Evolutionary conservation across 35 echinoderm and acorn worm species (phyloP).

Genomic region (Apostichopus japonicus): DNA sequence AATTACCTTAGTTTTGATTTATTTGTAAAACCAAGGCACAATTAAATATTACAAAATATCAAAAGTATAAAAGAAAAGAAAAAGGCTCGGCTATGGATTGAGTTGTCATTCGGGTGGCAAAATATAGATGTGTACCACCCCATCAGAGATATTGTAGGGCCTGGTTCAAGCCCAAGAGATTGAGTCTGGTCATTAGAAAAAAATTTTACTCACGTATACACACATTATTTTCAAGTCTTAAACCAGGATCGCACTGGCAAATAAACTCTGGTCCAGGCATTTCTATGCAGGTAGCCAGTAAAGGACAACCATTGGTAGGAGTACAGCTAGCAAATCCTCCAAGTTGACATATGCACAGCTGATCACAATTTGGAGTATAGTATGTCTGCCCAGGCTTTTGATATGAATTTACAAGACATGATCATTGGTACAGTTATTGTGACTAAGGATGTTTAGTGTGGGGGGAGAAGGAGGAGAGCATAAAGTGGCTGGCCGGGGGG

Average conservation of each 20-base stretch:
- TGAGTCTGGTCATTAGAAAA: too few relatives aligned
- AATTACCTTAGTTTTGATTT: too few relatives aligned
- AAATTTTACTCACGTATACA: constrained; percentile 11
- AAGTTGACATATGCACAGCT: constrained; percentile 13
- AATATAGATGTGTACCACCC: too few relatives aligned
- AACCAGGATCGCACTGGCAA: constrained; percentile 14
- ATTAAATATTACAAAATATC: too few relatives aligned
- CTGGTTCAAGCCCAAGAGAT: too few relatives aligned
- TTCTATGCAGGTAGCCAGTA: constrained; percentile 1
- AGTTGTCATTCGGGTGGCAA: too few relatives aligned
- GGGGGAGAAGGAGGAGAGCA: not conserved
- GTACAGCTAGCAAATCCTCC: constrained; percentile 20
- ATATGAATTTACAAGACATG: not conserved
- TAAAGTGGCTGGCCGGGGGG: too few relatives aligned
- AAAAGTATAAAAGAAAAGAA: too few relatives aligned
- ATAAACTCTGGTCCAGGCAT: not conserved
- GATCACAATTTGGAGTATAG: constrained; percentile 38
- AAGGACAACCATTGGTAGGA: not conserved
- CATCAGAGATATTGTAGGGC: too few relatives aligned
- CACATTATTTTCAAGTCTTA: constrained; percentile 8
- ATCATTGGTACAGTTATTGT: too few relatives aligned
- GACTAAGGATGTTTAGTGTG: not conserved
- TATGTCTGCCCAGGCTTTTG: constrained; percentile 5
- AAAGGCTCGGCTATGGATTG: too few relatives aligned
- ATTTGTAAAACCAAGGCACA: too few relatives aligned